phyloP scores from a whole-genome alignment of 2,797 vertebrate species.

The Crocidura indochinensis region DNA sequence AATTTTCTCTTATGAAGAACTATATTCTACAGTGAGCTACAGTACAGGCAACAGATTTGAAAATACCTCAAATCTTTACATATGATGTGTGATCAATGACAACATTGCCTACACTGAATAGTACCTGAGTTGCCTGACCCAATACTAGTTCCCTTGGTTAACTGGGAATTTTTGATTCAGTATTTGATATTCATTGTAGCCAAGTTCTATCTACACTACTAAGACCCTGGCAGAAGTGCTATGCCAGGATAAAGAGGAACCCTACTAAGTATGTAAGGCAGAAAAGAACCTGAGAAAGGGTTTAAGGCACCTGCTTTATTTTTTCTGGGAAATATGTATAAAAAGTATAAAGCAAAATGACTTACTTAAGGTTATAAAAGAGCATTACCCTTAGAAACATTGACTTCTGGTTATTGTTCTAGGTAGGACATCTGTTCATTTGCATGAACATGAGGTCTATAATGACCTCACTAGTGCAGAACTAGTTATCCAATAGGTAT shows the following conservation, averaged over 20 bases:
- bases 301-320: too few species aligned
- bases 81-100: accelerated
- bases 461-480: not conserved
- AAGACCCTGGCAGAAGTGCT: not conserved
- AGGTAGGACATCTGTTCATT: not conserved
- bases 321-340: not conserved
- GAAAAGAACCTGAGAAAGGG: not conserved
- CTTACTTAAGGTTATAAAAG: not conserved
- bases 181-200: too few species aligned
- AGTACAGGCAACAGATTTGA: not conserved
- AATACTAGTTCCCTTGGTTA: not conserved
- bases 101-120: accelerated
- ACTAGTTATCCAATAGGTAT: not conserved
- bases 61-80: not conserved
- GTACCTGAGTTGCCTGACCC: accelerated
- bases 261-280: not conserved
- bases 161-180: not conserved
- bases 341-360: not conserved
- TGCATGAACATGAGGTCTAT: not conserved
- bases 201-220: not conserved
- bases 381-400: not conserved
- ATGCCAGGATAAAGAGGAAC: not conserved
- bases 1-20: not conserved
- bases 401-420: not conserved
- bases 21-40: not conserved